A percentile compares a stretch with the other conserved stretches of the same genome.
Conservation (phyloP, 2,797 vertebrate species). For the Natrix natrix region DNA sequence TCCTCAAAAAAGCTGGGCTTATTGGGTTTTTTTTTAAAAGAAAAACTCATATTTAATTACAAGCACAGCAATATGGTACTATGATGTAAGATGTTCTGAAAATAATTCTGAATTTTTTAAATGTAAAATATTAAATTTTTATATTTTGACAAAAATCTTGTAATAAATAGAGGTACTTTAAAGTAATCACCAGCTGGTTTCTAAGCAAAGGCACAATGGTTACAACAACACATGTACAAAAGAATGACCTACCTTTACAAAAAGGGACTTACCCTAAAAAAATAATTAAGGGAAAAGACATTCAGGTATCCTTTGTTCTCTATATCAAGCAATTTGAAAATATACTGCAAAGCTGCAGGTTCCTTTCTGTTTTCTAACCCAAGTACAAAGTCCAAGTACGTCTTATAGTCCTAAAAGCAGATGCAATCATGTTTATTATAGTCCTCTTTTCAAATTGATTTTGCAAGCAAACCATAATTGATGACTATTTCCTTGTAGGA, state of each 20-base stretch:
- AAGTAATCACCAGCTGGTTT: constrained; percentile 57
- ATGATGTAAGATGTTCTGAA: constrained; percentile 32
- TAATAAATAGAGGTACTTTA: constrained; percentile 44
- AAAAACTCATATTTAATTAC: constrained; percentile 17
- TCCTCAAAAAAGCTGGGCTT: background rate
- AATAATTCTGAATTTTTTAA: constrained; percentile 49
- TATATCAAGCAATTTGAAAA: constrained; percentile 97
- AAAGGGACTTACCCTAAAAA: constrained; percentile 88
- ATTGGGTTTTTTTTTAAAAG: background rate
- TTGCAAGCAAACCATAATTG: constrained; percentile 66
- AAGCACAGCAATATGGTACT: constrained; percentile 39
- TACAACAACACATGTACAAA: constrained; percentile 51
- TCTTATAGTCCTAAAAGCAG: constrained; percentile 92
- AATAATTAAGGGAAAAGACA: constrained; percentile 97
- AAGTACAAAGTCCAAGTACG: constrained; percentile 96
- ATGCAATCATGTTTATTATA: constrained; percentile 65
- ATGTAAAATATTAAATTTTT: constrained; percentile 31
- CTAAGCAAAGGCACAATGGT: constrained; percentile 54
- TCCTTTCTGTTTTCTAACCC: constrained; percentile 98
- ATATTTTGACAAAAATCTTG: constrained; percentile 50
- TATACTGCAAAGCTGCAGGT: constrained; percentile 94
- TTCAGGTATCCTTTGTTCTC: constrained; percentile 95
- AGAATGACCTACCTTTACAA: constrained; percentile 59
- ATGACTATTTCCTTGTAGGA: constrained; percentile 62
- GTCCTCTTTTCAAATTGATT: constrained; percentile 64